Conservation (phyloP, 2,888 invertebrate genomes). For the Rapana venosa region DNA sequence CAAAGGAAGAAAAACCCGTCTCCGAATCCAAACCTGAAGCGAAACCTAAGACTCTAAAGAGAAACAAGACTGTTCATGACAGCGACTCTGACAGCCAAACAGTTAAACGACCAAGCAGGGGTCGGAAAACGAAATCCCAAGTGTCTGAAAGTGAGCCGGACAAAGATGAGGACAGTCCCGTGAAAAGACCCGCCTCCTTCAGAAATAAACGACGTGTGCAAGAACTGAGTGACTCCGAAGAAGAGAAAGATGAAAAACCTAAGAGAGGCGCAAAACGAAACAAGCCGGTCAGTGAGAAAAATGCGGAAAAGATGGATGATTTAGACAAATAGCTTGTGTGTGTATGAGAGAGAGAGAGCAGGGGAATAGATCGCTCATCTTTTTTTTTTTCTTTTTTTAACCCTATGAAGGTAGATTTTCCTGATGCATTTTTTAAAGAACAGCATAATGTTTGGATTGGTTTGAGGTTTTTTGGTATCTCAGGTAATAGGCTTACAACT, state of each 20-base stretch:
- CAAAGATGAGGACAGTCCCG: slow-evolving; percentile 2
- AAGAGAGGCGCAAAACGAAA: not conserved
- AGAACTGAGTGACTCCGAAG: slow-evolving; percentile 4
- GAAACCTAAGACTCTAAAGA: not conserved
- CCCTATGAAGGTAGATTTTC: not conserved
- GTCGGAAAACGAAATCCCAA: not conserved
- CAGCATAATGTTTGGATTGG: no score
- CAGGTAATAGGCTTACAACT: no score
- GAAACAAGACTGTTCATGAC: not conserved
- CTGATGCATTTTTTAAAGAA: not conserved
- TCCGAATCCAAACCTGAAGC: not conserved
- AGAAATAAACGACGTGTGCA: not conserved
- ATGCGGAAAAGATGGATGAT: not conserved
- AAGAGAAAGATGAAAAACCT: not conserved
- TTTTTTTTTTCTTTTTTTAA: not conserved
- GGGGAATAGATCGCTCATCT: not conserved
- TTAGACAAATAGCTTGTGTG: no score
- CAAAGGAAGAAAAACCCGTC: not conserved
- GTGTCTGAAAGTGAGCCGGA: not conserved
- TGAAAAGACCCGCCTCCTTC: not conserved
- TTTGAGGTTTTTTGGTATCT: no score
- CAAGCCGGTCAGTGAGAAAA: not conserved
- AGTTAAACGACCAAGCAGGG: not conserved
- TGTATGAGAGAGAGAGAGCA: not conserved
- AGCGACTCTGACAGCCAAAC: slow-evolving; percentile 10